These are phyloP conservation scores for Xenopus borealis DNA, from an alignment of 2,113 vertebrate species.

Conservation along the genomic window DNA sequence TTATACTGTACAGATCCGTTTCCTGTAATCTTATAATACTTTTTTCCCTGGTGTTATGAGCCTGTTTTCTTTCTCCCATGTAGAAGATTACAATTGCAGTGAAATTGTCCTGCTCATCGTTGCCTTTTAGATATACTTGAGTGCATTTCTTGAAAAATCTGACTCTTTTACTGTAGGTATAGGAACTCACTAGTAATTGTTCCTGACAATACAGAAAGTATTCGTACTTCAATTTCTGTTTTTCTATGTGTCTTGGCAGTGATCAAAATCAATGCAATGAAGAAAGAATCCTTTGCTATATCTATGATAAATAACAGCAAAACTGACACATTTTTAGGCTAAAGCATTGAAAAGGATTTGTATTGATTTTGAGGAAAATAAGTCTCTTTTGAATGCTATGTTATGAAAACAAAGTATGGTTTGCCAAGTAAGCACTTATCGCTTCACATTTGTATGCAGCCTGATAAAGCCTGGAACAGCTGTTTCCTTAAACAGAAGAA, in stretches of 20 bases:
- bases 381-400: constrained; percentile 57
- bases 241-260: constrained; percentile 58
- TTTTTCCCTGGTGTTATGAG: constrained; percentile 11
- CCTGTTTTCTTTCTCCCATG: constrained; percentile 36
- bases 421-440: constrained; percentile 60
- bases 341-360: constrained; percentile 54
- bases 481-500: constrained; percentile 49
- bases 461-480: constrained; percentile 55
- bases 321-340: constrained; percentile 57
- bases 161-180: constrained; percentile 47
- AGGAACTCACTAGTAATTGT: constrained; percentile 52
- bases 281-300: constrained; percentile 62
- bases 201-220: constrained; percentile 53
- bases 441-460: constrained; percentile 54
- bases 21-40: constrained; percentile 56
- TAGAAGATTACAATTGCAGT: neutral
- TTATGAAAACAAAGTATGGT: constrained; percentile 56
- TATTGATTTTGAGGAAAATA: constrained; percentile 63
- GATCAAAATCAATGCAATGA: constrained; percentile 62
- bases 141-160: constrained; percentile 49
- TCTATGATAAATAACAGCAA: constrained; percentile 58
- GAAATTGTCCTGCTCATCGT: constrained; percentile 42
- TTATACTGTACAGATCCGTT: constrained; percentile 51
- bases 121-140: constrained; percentile 48
- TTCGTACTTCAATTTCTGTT: constrained; percentile 55